phyloP scores from a whole-genome alignment of 1,140 invertebrate genomes.

The Dryas iulia region DNA sequence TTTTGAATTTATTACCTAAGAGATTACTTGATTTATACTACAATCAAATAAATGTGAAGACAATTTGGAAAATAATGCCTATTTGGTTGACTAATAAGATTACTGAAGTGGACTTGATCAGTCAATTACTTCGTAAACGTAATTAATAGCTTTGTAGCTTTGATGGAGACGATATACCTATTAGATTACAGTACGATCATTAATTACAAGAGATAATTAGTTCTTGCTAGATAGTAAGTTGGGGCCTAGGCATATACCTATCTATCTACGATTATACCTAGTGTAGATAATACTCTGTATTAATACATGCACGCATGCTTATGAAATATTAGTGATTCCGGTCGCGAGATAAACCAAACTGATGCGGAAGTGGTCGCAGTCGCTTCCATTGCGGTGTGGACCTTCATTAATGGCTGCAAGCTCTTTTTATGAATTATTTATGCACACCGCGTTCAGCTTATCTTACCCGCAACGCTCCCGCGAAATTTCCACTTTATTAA shows the following conservation, averaged over 20 bases:
- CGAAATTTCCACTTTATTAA: slow-evolving; percentile 73
- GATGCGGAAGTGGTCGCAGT: slow-evolving; percentile 27
- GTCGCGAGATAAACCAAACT: slow-evolving; percentile 50
- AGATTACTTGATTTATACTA: too few species aligned
- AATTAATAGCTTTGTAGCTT: slow-evolving; percentile 1
- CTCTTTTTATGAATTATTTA: slow-evolving; percentile 76
- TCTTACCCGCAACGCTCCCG: slow-evolving; percentile 53
- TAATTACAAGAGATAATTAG: not conserved
- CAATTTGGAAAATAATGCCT: not conserved
- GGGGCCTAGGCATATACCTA: not conserved
- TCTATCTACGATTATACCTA: too few species aligned
- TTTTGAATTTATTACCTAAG: too few species aligned
- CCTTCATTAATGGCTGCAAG: slow-evolving; percentile 65
- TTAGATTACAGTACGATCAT: not conserved
- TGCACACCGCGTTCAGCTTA: slow-evolving; percentile 59
- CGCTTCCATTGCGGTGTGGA: slow-evolving; percentile 54
- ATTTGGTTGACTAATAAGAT: not conserved
- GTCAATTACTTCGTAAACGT: not conserved
- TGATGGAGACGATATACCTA: not conserved
- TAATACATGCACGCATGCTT: not conserved
- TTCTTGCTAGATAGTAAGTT: not conserved
- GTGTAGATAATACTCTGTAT: too few species aligned
- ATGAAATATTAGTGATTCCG: not conserved
- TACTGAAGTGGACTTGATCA: not conserved
- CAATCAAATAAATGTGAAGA: not conserved